These are phyloP conservation scores for Heterodera schachtii DNA, from an alignment of 1,140 invertebrate species.

Conservation along the genomic window DNA sequence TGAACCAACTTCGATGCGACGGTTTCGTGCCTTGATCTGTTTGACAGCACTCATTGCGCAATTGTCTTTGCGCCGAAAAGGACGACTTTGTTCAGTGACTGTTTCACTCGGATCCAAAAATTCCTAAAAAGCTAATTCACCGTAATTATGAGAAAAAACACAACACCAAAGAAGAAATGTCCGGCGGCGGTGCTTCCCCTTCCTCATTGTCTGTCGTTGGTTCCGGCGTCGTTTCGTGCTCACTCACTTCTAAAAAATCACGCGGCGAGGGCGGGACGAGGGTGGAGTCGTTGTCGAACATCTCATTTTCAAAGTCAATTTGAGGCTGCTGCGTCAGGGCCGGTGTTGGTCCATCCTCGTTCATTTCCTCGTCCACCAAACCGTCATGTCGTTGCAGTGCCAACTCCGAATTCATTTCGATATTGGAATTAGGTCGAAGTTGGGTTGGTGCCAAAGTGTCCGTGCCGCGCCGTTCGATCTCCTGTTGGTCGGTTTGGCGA, in stretches of 20 bases:
- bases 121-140: slow-evolving; percentile 4
- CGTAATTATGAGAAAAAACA: too few relatives aligned
- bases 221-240: background rate
- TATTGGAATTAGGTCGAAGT: background rate
- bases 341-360: too few relatives aligned
- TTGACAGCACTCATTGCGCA: slow-evolving; percentile 29
- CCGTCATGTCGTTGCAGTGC: too few relatives aligned
- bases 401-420: background rate
- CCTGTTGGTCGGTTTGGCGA: background rate
- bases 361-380: too few relatives aligned
- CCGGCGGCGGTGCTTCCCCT: background rate
- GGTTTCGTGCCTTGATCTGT: slow-evolving; percentile 27
- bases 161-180: background rate
- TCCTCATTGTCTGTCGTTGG: background rate
- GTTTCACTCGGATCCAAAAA: slow-evolving; percentile 29
- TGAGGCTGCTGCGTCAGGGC: too few relatives aligned
- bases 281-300: too few relatives aligned
- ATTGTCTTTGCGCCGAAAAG: slow-evolving; percentile 28
- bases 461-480: background rate
- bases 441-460: background rate
- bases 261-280: too few relatives aligned
- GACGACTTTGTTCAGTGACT: slow-evolving; percentile 19
- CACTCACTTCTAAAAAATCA: too few relatives aligned
- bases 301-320: too few relatives aligned
- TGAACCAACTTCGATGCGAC: slow-evolving; percentile 28